phyloP scores from a whole-genome alignment of 2,113 vertebrate species.

The Vimba vimba region DNA sequence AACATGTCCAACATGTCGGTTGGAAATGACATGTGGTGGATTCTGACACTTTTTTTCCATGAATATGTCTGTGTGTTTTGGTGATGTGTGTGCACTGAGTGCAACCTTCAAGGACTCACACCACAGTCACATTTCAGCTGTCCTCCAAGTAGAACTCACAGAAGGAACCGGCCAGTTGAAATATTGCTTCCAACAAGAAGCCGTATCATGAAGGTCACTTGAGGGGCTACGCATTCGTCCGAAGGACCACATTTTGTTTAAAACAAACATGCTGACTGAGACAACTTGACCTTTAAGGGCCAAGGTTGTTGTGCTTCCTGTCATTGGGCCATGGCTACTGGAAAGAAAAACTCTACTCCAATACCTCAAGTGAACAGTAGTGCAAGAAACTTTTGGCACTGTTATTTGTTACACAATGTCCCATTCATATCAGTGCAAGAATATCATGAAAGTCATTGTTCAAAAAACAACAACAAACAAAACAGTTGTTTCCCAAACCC shows the following conservation, averaged over 20 bases:
- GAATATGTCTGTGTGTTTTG: constrained; percentile 8
- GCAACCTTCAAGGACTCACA: constrained; percentile 24
- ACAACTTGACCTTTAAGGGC: constrained; percentile 23
- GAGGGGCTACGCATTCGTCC: neutral
- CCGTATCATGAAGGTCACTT: neutral
- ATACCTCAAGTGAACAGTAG: neutral
- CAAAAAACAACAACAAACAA: neutral
- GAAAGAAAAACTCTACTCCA: neutral
- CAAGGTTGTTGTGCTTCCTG: neutral
- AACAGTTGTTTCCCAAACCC: neutral
- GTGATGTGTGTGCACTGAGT: neutral
- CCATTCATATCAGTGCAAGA: neutral
- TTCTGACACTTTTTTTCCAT: constrained; percentile 35
- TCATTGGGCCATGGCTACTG: neutral
- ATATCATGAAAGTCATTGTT: neutral
- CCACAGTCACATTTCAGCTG: neutral
- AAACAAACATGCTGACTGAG: constrained; percentile 17
- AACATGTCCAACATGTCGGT: constrained; percentile 46
- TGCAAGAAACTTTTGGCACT: neutral
- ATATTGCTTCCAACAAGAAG: neutral
- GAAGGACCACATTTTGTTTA: constrained; percentile 15
- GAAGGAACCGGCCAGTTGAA: neutral
- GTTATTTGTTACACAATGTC: neutral
- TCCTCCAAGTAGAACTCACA: neutral
- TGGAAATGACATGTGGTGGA: constrained; percentile 48